Evolutionary conservation across 2,888 invertebrate genomes (phyloP), one percentile per base, ranked within the genome.

Genomic region (Plemyria rubiginata): DNA sequence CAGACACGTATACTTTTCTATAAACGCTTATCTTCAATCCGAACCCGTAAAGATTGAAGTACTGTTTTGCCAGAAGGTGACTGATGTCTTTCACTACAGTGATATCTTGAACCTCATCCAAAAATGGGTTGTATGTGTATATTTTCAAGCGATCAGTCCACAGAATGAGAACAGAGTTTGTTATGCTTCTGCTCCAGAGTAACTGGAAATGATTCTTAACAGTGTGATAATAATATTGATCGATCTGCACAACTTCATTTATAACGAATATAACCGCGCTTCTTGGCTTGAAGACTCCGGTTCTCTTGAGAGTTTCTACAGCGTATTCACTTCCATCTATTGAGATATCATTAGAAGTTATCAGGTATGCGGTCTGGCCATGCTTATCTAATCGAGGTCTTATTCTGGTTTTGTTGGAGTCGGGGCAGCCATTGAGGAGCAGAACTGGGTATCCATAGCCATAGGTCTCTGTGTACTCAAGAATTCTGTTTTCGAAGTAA

Each of bases 71-170:
- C 16, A 92, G 72, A 4, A 86, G 71, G 0, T 55, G 51, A 8
- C 76, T 75, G 0, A 90, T 80, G 53, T 94, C 85, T 43, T 87
- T 80, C 4, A 90, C 84, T 45, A 82, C 63, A 11, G 88, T 87
- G 22, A 92, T 80, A 51, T 93, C 89, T 45, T 78, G 77, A 41
- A 93, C 85, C 69, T 87, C 72, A 28, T 88, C 73, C 0, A 82
- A 78, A 65, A 93, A 94, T 0, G 93, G 93, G 71, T 94, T 93
- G 67, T 93, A 94, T 0, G 90, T 87, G 66, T 90, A 94, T 55
- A 93, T 85, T 69, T 85, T 87, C 28, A 94, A 73, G 2, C 80
- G 74, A 8, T 81, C 77, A 12, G 82, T 72, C 80, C 79, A 84
- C 12, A 90, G 57, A 51, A 91, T 79, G 7, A 93, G 71, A 2